phyloP scores from a whole-genome alignment of 1,140 invertebrate species.

The Eueides isabella region DNA sequence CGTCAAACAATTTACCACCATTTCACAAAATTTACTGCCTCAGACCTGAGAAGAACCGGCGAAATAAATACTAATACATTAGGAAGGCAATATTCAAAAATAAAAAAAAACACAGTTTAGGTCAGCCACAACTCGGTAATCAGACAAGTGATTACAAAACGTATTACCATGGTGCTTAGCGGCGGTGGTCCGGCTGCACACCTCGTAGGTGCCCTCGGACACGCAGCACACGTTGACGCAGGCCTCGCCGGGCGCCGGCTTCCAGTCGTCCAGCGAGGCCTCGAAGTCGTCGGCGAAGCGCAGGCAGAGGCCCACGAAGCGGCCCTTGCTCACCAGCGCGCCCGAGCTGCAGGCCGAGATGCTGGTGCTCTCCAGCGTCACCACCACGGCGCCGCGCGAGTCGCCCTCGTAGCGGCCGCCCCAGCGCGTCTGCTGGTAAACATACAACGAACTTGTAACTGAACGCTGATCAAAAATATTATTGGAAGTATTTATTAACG shows the following conservation, averaged over 20 bases:
- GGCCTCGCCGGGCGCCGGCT: constrained; percentile 92
- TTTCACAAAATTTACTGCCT: too few species aligned
- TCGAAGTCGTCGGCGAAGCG: constrained; percentile 98
- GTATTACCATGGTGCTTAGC: constrained; percentile 87
- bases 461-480: too few species aligned
- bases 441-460: too few species aligned
- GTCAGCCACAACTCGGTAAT: too few species aligned
- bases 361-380: constrained; percentile 96
- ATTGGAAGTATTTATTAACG: too few species aligned
- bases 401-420: constrained; percentile 89
- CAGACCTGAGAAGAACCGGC: too few species aligned
- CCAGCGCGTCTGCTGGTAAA: constrained; percentile 83
- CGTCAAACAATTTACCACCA: too few species aligned
- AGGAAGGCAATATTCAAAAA: too few species aligned
- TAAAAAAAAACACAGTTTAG: too few species aligned
- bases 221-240: constrained; percentile 96
- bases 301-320: constrained; percentile 94
- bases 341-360: constrained; percentile 95
- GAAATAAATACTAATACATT: too few species aligned
- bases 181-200: constrained; percentile 95
- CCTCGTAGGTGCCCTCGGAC: constrained; percentile 98
- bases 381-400: constrained; percentile 94
- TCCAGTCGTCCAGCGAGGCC: constrained; percentile 98
- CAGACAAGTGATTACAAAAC: too few species aligned
- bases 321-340: constrained; percentile 89